phyloP scores from a whole-genome alignment of 2,113 vertebrate species.

The Paramisgurnus dabryanus region DNA sequence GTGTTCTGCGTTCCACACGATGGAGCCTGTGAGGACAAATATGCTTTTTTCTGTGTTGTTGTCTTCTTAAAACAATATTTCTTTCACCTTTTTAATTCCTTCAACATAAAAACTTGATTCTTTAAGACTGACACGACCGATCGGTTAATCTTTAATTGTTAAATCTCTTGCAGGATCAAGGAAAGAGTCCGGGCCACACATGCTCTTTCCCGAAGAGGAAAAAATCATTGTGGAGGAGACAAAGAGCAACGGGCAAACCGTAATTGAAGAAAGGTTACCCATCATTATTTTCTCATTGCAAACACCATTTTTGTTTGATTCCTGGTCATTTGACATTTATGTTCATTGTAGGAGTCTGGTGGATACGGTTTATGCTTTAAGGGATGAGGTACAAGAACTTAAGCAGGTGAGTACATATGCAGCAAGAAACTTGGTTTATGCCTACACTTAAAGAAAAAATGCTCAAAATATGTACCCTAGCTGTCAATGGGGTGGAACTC shows the following conservation, averaged over 20 bases:
- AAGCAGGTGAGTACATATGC: slow-evolving; percentile 80
- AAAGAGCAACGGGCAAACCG: slow-evolving; percentile 95
- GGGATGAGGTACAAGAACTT: slow-evolving; percentile 94
- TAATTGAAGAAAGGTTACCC: slow-evolving; percentile 95
- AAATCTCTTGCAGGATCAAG: slow-evolving; percentile 79
- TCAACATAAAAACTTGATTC: background rate
- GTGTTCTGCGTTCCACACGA: background rate
- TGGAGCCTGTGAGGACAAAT: background rate
- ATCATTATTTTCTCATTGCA: too few species aligned
- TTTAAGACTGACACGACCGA: background rate
- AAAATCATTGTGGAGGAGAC: slow-evolving; percentile 98
- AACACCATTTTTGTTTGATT: background rate
- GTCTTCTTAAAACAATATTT: background rate
- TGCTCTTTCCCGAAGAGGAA: slow-evolving; percentile 96
- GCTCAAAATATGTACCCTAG: too few species aligned
- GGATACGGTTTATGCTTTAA: slow-evolving; percentile 95
- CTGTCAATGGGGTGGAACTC: too few species aligned
- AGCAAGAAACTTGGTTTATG: background rate
- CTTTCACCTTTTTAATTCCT: background rate
- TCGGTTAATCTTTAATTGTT: slow-evolving; percentile 2
- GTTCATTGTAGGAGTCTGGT: slow-evolving; percentile 85
- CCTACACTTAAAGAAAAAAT: too few species aligned
- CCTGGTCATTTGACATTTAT: background rate
- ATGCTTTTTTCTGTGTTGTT: background rate
- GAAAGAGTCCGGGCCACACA: slow-evolving; percentile 90